Percentiles rank a stretch among this genome's conserved stretches.
Conservation (phyloP, 2,113 vertebrate species). For the Pseudolaguvia tuberculata region DNA sequence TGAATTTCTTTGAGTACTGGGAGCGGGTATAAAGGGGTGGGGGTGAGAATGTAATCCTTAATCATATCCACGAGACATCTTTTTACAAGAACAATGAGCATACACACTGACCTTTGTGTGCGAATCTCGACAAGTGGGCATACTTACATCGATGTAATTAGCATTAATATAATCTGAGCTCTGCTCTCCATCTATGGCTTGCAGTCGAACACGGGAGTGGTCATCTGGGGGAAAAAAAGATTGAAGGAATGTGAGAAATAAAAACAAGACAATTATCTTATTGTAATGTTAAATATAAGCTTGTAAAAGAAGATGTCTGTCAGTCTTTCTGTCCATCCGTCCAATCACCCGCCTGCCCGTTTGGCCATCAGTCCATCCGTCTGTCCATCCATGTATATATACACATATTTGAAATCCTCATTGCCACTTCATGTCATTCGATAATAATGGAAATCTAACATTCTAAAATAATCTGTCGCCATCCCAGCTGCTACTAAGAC, state of each 20-base stretch:
- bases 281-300: no score
- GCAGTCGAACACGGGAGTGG: conserved; percentile 89
- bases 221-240: conserved; percentile 72
- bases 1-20: conserved; percentile 27
- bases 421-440: conserved; percentile 4
- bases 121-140: conserved; percentile 11
- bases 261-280: no score
- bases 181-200: conserved; percentile 84
- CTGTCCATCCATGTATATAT: no score
- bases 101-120: conserved; percentile 33
- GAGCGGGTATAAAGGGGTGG: not conserved
- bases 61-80: not conserved
- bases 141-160: conserved; percentile 93
- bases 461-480: conserved; percentile 15
- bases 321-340: no score
- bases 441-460: conserved; percentile 10
- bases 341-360: no score
- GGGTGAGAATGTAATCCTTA: conserved; percentile 9
- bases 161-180: conserved; percentile 96
- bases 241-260: not conserved
- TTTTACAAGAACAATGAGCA: not conserved
- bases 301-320: no score
- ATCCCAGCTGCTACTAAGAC: conserved; percentile 6
- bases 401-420: not conserved
- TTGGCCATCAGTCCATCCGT: no score